Base-by-base conservation (phyloP, 2,888 invertebrate species). In the Andrena marginata region DNA sequence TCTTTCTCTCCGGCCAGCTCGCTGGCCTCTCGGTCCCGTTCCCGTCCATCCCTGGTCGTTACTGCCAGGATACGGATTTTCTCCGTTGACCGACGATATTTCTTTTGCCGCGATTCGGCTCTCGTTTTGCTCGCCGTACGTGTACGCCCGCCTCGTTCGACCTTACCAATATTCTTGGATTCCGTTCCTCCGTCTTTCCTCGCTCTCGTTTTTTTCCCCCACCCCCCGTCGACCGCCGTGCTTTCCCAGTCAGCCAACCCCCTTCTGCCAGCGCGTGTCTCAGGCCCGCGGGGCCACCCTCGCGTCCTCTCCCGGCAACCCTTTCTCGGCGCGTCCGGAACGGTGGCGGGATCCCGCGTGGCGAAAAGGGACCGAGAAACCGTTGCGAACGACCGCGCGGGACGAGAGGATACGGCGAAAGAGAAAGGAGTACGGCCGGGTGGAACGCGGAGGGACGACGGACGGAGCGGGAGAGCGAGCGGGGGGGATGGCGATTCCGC, bases 61-160 rank as follows among this genome's bases (percentile, higher is more conserved):
- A 94, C 92, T 90, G 92, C 91, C 94, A 93, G 94, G 94, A 94
- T 94, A 91, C 93, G 90, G 88, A 91, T 92, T 91, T 89, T 87
- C 89, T 87, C 84, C 89, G 90, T 90, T 92, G 91, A 91, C 91
- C 91, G 87, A 85, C 90, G 90, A 91, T 91, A 92, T 91, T 91
- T 92, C 91, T 89, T 62, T 91, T 89, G 90, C 87, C 87, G 79
- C 77, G 88, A 86, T 89, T 89, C 89, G 80, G 82, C 74, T 86
- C 87, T 82, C 88, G 80, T 86, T 85, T 85, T 82, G 82, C 85
- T 80, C 82, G 49, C 49, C 80, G 76, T 79, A 80, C 77, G 77
- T 78, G 73, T 59, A 60, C 63, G 72, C 33, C 65, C 69, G 72
- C 82, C 72, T 72, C 71, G 56, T 67, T 65, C 76, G 71, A 79